Base-by-base conservation (phyloP, 2,113 vertebrate genomes). In the Irena cyanogastra region DNA sequence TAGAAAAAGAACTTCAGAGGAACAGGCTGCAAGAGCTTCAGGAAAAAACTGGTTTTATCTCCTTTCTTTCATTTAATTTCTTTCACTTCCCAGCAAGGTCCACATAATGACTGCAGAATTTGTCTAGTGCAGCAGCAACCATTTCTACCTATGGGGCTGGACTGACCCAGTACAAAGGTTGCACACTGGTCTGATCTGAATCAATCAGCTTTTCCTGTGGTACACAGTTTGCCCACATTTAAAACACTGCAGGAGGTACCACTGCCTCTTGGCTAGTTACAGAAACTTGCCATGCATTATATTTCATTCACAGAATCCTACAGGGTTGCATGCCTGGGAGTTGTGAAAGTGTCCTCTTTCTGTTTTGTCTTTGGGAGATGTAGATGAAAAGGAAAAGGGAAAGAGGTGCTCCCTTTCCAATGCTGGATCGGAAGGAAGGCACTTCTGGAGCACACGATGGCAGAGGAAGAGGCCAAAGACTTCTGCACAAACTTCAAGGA, bases 371-470 rank as follows among this genome's bases (percentile, higher is more conserved):
- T 57, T 83, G 30, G 50, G 54, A 78, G 15, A 33, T 9, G 26
- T 2, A 60, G 53, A 59, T 83, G 47, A 41, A 76, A 89, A 71
- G 9, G 6, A 24, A 80, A 23, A 49, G 49, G 12, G 71, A 56
- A 56, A 49, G n/a, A 85, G 61, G 22, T 24, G 18, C 9, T 86
- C 28, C 9, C 19, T 92, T 83, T 86, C 83, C n/a, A 33, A 0
- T 26, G n/a, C 21, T 79, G 64, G 42, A 30, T 24, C 0, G 0
- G 16, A 49, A 42, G 1, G 7, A 79, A 7, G 11, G 20, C 19
- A 6, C 7, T 61, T 74, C 23, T 50, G 76, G 31, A 89, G 39
- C 0, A 0, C 22, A 28, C 0, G 0, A n/a, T 26, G 19, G 6
- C 44, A 39, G 28, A 50, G 6, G 35, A 76, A 85, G 61, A 93